These are phyloP conservation scores for Jacana jacana DNA, from an alignment of 2,113 vertebrate genomes.

Conservation along the genomic window DNA sequence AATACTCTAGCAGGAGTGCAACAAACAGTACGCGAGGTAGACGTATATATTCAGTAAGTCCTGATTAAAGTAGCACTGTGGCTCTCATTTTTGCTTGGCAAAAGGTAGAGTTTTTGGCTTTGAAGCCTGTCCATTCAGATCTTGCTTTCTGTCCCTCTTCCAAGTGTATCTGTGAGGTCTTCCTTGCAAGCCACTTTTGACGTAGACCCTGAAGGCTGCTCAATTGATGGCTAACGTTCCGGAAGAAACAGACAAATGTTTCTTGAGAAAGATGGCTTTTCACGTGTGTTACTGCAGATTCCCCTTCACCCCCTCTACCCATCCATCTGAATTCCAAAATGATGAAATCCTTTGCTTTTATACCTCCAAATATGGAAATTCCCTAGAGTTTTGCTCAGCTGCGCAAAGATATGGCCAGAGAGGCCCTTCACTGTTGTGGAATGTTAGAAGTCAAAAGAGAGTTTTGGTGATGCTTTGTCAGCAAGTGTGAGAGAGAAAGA, in stretches of 20 bases:
- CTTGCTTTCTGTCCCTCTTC: constrained; percentile 36
- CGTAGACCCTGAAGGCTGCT: constrained; percentile 49
- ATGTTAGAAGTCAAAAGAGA: constrained; percentile 33
- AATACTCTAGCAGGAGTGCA: constrained; percentile 74
- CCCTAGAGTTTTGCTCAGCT: neutral
- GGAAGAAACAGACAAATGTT: neutral
- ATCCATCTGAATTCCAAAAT: constrained; percentile 1
- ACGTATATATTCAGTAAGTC: constrained; percentile 65
- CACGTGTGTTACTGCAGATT: neutral
- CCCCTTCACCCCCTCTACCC: constrained; percentile 1
- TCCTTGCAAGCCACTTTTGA: constrained; percentile 50
- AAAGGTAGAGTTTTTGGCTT: neutral
- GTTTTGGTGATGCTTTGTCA: constrained; percentile 14
- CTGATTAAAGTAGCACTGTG: constrained; percentile 68
- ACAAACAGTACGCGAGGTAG: constrained; percentile 76
- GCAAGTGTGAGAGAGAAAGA: neutral
- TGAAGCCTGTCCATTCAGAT: constrained; percentile 1
- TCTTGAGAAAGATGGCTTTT: neutral
- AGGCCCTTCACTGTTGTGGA: neutral
- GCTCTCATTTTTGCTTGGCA: constrained; percentile 64
- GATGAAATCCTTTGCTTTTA: constrained; percentile 9
- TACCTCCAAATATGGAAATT: constrained; percentile 26
- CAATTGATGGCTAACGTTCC: constrained; percentile 33
- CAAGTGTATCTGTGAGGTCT: constrained; percentile 57
- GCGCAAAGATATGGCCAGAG: neutral